Evolutionary conservation across 2,888 invertebrate genomes (phyloP).

Genomic region (Iphiclides podalirius): DNA sequence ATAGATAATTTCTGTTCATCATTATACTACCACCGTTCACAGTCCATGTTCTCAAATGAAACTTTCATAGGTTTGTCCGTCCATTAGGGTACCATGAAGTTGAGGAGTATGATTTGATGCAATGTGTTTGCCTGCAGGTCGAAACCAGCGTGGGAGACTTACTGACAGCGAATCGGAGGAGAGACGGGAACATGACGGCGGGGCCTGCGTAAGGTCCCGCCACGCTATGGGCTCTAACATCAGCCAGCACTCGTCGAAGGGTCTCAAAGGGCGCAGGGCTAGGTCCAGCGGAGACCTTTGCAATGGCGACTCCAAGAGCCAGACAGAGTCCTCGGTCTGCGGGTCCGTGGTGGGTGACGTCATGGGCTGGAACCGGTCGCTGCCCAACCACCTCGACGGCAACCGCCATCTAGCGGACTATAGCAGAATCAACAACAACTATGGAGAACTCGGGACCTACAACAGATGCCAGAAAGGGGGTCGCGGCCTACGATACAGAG

Average conservation of each 20-base stretch:
- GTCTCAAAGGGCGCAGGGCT: conserved; percentile 85
- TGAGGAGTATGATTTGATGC: no score
- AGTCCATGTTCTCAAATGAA: no score
- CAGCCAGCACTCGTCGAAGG: conserved; percentile 87
- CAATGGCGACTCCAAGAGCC: conserved; percentile 79
- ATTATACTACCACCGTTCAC: no score
- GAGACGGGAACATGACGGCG: conserved; percentile 64
- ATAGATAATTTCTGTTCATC: no score
- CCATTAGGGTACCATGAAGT: no score
- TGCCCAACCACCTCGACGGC: conserved; percentile 86
- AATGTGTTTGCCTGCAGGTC: no score
- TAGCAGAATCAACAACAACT: conserved; percentile 79
- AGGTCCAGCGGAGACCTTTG: conserved; percentile 88
- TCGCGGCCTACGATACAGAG: conserved; percentile 67
- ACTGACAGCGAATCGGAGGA: conserved; percentile 42
- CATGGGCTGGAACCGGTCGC: conserved; percentile 79
- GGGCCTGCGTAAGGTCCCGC: conserved; percentile 73
- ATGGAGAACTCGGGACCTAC: conserved; percentile 69
- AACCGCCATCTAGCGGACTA: conserved; percentile 79
- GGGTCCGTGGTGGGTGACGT: conserved; percentile 74
- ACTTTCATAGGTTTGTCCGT: no score
- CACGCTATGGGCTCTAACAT: conserved; percentile 88
- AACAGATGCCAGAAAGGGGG: conserved; percentile 68
- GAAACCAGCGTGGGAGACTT: conserved; percentile 39
- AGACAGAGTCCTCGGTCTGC: conserved; percentile 73